A percentile compares a stretch with the other conserved stretches of the same genome.
Evolutionary conservation across 2,888 invertebrate species (phyloP).

Genomic region (Andrena flavipes): DNA sequence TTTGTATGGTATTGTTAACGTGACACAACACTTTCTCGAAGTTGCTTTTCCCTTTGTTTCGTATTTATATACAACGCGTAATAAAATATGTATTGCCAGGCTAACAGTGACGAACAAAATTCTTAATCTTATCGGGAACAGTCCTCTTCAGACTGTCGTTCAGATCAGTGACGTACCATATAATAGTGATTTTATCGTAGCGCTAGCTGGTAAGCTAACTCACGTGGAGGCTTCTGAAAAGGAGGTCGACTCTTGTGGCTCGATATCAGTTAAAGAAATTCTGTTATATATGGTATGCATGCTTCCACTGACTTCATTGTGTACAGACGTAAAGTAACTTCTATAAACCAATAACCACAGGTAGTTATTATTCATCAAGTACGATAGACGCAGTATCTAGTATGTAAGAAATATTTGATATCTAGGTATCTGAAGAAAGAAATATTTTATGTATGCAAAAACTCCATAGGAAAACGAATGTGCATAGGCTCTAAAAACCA

Average conservation of each 20-base stretch:
- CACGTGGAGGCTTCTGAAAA: slow-evolving; percentile 28
- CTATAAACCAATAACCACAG: neutral
- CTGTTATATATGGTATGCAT: slow-evolving; percentile 17
- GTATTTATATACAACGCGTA: slow-evolving; percentile 3
- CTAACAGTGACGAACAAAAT: slow-evolving; percentile 22
- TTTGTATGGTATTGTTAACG: neutral
- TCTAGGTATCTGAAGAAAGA: too few species aligned
- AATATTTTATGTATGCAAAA: neutral
- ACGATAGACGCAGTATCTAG: neutral
- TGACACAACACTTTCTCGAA: neutral
- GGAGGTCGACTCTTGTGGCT: slow-evolving; percentile 48
- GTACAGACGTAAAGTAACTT: neutral
- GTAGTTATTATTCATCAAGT: neutral
- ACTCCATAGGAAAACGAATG: neutral
- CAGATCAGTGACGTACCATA: slow-evolving; percentile 51
- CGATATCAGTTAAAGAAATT: slow-evolving; percentile 35
- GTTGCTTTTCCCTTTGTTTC: neutral
- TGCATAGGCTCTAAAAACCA: neutral
- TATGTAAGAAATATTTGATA: too few species aligned
- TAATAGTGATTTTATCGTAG: slow-evolving; percentile 51
- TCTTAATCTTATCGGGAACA: slow-evolving; percentile 67
- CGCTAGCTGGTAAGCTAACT: slow-evolving; percentile 44
- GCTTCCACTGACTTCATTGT: slow-evolving; percentile 2
- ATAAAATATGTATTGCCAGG: slow-evolving; percentile 22
- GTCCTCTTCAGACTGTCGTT: slow-evolving; percentile 33